Evolutionary conservation across 2,113 vertebrate genomes (phyloP).

Genomic region (Narcine bancroftii): DNA sequence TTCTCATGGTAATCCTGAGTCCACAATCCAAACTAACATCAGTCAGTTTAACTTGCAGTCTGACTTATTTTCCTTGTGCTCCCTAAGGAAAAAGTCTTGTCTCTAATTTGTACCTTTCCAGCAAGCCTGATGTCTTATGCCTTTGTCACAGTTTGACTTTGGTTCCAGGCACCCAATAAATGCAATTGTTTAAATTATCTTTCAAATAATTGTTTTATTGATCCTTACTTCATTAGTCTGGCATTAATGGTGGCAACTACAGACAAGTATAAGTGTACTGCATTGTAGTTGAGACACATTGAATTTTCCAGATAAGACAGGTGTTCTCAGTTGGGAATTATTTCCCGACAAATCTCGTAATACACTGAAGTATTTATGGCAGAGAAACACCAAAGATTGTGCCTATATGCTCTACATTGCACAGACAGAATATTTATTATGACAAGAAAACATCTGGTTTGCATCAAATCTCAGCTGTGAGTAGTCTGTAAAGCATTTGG

Average conservation of each 20-base stretch:
- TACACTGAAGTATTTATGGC: constrained; percentile 33
- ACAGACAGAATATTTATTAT: constrained; percentile 37
- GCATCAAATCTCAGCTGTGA: constrained; percentile 23
- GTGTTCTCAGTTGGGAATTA: constrained; percentile 32
- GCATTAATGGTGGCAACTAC: not conserved
- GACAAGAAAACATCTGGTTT: constrained; percentile 36
- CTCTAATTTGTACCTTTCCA: not conserved
- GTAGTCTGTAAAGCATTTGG: not conserved
- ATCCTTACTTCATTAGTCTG: not conserved
- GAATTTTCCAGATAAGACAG: constrained; percentile 25
- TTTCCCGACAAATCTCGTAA: constrained; percentile 28
- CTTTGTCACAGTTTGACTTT: not conserved
- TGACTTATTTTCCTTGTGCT: not conserved
- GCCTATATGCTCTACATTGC: constrained; percentile 22
- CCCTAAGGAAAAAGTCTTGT: not conserved
- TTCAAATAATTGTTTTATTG: not conserved
- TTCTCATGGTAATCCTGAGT: not conserved
- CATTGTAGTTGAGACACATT: not conserved
- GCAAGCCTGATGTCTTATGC: not conserved
- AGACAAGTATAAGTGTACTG: not conserved
- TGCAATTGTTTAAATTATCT: constrained; percentile 22
- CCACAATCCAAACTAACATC: not conserved
- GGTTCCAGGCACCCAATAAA: not conserved
- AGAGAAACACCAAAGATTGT: constrained; percentile 31
- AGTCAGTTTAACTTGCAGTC: not conserved